phyloP scores from a whole-genome alignment of 2,888 invertebrate genomes.

The Odontothrips loti region DNA sequence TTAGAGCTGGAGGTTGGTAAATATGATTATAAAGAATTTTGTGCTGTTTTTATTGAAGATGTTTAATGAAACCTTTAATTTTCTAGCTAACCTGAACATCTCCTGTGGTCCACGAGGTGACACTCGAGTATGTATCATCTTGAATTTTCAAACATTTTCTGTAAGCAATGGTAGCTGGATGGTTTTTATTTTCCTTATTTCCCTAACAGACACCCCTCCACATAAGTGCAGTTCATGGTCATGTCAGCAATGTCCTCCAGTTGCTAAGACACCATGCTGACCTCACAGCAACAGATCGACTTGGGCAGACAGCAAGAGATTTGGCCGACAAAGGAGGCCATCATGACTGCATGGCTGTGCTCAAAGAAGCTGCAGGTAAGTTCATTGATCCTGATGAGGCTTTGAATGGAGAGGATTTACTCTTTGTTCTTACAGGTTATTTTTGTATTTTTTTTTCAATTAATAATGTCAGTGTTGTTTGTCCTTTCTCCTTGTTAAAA shows the following conservation, averaged over 20 bases:
- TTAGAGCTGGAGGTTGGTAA: conserved; percentile 57
- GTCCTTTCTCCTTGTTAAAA: no score
- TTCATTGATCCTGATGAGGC: no score
- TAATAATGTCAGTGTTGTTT: no score
- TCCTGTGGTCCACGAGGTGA: conserved; percentile 64
- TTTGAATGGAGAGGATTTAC: no score
- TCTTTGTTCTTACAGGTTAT: no score
- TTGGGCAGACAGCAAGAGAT: conserved; percentile 67
- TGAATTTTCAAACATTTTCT: no score
- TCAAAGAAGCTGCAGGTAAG: conserved; percentile 63
- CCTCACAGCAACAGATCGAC: conserved; percentile 57
- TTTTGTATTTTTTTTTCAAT: not conserved
- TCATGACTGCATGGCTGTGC: conserved; percentile 57
- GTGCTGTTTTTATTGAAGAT: not conserved
- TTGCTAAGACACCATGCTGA: conserved; percentile 66
- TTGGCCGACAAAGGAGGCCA: conserved; percentile 67
- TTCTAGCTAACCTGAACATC: conserved; percentile 61
- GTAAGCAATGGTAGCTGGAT: not conserved
- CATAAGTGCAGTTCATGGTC: conserved; percentile 74
- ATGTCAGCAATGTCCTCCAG: conserved; percentile 62
- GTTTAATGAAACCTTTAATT: conserved; percentile 31
- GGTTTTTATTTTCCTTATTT: conserved; percentile 30
- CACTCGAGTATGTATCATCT: conserved; percentile 53
- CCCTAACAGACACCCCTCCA: conserved; percentile 69
- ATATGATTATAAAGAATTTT: not conserved